These are phyloP conservation scores for Microctenopoma stevenorrisi DNA, from an alignment of 2,797 vertebrate species.

Conservation along the genomic window DNA sequence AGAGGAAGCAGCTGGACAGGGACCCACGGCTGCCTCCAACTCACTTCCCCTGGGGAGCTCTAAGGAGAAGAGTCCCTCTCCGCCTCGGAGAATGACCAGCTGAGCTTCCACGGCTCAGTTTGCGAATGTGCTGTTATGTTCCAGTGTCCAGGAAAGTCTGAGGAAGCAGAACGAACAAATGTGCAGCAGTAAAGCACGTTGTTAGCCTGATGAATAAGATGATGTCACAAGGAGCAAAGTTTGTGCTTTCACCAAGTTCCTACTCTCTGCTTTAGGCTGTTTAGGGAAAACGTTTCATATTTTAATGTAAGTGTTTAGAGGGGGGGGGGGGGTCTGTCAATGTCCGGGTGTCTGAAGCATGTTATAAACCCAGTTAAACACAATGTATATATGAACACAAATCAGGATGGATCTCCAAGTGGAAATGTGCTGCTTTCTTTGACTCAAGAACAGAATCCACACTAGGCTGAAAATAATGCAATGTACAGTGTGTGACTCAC, in stretches of 20 bases:
- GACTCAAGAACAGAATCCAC: not conserved
- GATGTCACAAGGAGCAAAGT: constrained; percentile 13
- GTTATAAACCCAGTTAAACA: not conserved
- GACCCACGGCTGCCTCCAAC: constrained; percentile 80
- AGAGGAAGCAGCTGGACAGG: constrained; percentile 81
- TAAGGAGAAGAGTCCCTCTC: constrained; percentile 73
- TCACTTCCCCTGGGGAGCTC: constrained; percentile 75
- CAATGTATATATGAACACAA: not conserved
- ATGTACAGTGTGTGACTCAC: constrained; percentile 29
- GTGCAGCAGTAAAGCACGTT: constrained; percentile 27
- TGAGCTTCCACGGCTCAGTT: constrained; percentile 73
- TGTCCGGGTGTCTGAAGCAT: not conserved
- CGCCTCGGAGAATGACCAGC: constrained; percentile 79
- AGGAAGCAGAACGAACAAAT: constrained; percentile 37
- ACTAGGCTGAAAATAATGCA: constrained; percentile 44
- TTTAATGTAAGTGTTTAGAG: not conserved
- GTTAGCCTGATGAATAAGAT: constrained; percentile 29
- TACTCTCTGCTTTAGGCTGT: not conserved
- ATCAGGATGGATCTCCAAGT: not conserved
- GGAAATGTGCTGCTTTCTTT: not conserved
- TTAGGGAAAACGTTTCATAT: not conserved
- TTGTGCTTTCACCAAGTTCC: constrained; percentile 2
- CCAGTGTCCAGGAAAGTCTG: constrained; percentile 54
- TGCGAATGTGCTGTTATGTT: constrained; percentile 56
- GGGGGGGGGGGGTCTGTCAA: not conserved